Evolutionary conservation across 53 echinoderm and acorn worm genomes (phyloP), one percentile per base, ranked within the genome.

Genomic region (Antedon mediterranea): DNA sequence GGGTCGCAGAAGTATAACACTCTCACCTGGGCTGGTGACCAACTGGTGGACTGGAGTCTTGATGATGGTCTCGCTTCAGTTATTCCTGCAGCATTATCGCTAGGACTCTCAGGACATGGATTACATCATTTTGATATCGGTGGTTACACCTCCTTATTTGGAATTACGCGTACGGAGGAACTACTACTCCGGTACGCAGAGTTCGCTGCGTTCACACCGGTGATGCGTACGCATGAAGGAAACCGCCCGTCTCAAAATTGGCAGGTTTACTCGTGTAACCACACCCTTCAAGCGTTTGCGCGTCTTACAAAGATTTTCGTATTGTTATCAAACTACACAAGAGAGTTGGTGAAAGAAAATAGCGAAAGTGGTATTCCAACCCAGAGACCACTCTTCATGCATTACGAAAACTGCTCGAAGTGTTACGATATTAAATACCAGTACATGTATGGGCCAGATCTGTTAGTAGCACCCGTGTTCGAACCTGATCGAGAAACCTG

Each of bases 1-100:
- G 97, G 97, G 0, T 85, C 97, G 0, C 97, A 95, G 72, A 34
- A 77, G 9, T 83, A 91, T 73, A 86, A 86, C 77, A 86, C 87
- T 8, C 87, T 89, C 74, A 89, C 89, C n/a, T 95, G 97, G 97
- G 91, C 97, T 28, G 97, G 97, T 27, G 97, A 95, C 73, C 97
- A 95, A 85, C 82, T 93, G 44, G 93, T 93, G 0, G 93, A 93
- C 80, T 93, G 83, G 43, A 89, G 91, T 34, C 87, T 86, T 0
- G 91, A 85, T n/a, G 94, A 94, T 77, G 94, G 94, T 18, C 80
- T 94, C 11, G 91, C 91, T 5, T 94, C 94, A 1, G 94, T 94
- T 3, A 91, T 94, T 4, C 89, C 94, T 0, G 94, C 89, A 3
- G 89, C 94, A 0, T 82, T 94, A 7, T 94, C 94, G 26, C 77